A percentile compares a stretch with the other conserved stretches of the same genome.
These are phyloP conservation scores for Bradypus variegatus DNA, from an alignment of 2,797 vertebrate genomes.

Conservation along the genomic window DNA sequence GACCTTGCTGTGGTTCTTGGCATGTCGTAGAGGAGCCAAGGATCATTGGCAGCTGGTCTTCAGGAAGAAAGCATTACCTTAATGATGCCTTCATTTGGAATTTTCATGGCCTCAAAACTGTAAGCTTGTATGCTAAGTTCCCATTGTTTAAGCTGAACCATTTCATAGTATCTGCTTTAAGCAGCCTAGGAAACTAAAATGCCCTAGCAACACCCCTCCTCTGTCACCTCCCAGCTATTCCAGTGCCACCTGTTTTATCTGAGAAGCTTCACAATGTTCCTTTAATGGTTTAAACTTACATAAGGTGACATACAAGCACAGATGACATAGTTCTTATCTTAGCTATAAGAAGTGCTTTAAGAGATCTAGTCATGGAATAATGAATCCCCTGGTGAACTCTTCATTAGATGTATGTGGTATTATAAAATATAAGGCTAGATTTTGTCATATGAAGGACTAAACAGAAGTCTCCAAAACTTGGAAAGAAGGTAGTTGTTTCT, in stretches of 20 bases:
- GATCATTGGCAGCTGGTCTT: too few species aligned
- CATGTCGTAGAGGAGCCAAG: too few species aligned
- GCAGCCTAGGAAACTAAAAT: too few species aligned
- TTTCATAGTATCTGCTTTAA: too few species aligned
- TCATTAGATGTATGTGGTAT: background rate
- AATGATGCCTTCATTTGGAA: too few species aligned
- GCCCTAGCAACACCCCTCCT: background rate
- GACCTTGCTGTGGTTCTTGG: too few species aligned
- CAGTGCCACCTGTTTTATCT: background rate
- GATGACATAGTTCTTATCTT: background rate
- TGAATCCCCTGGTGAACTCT: background rate
- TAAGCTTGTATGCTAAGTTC: too few species aligned
- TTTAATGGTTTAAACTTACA: constrained; percentile 25
- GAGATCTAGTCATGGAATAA: background rate
- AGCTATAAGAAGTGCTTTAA: background rate
- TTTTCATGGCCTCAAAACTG: too few species aligned
- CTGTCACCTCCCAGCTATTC: background rate
- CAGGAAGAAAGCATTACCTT: too few species aligned
- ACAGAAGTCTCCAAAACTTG: background rate
- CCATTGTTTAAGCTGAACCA: too few species aligned
- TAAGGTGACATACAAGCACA: background rate
- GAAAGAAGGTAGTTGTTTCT: background rate
- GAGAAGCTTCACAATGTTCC: background rate
- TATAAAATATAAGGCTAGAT: background rate
- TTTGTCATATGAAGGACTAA: background rate